Evolutionary conservation across 2,113 vertebrate species (phyloP), one percentile per base, ranked within the genome.

Genomic region (Castor canadensis): DNA sequence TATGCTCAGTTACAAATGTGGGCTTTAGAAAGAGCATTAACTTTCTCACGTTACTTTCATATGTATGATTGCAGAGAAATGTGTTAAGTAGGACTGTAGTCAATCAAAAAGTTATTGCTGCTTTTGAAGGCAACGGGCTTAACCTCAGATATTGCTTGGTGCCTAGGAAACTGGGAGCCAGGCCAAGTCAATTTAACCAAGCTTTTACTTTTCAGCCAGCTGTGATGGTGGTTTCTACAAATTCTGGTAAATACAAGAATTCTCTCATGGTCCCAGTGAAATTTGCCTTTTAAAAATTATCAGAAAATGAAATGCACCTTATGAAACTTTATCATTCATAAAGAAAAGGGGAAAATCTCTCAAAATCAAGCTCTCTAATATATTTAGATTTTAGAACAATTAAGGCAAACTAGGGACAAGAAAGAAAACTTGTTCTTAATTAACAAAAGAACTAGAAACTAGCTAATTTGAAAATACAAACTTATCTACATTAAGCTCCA

Each of bases 271-370:
- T 32, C 49, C 47, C 54, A 43, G 75, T 79, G 81, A 94, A 81
- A 83, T 93, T 43, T 62, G 28, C 32, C 49, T 81, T 94, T 93
- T 67, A n/a, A 49, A 93, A 93, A 76, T 47, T 47, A 35, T 7
- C 58, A 62, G 60, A 72, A 97, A 93, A 80, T 40, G 6, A 89
- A 71, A 87, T 75, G 32, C 15, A 75, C 17, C 17, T 38, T 64
- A 8, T 87, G 28, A 85, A 95, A 93, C 4, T 40, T 45, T 86
- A 58, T 80, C 45, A 49, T 52, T 97, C 24, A 30, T 49, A 66
- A 85, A 79, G 35, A 45, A 88, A 62, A 76, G 20, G 62, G 77
- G 28, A 92, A 52, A 82, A 7, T 3, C 45, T 28, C 6, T 87
- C 56, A 82, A 95, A 60, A 40, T 54, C 52, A 71, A 85, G 38